These are phyloP conservation scores for Chouioia cunea DNA, from an alignment of 2,888 invertebrate genomes.

Conservation along the genomic window DNA sequence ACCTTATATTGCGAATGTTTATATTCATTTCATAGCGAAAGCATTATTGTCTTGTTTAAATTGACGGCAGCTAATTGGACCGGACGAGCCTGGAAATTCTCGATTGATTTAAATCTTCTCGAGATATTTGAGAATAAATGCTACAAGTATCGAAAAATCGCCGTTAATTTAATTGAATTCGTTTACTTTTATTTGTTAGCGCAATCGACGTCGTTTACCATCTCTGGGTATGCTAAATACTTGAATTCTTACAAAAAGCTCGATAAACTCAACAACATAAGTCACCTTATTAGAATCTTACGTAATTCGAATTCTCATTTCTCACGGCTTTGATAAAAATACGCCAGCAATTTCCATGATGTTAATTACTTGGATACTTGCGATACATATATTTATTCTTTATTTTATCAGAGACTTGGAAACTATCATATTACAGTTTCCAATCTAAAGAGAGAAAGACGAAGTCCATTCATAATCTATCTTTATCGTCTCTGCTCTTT, in stretches of 20 bases:
- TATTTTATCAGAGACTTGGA: too few species aligned
- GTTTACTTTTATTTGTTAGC: not conserved
- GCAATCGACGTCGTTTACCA: slow-evolving; percentile 3
- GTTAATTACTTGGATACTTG: too few species aligned
- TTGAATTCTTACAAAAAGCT: not conserved
- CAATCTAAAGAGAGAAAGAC: slow-evolving; percentile 21
- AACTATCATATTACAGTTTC: not conserved
- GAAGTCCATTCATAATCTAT: slow-evolving; percentile 21
- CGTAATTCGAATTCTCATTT: too few species aligned
- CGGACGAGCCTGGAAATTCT: slow-evolving; percentile 32
- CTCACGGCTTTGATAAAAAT: too few species aligned
- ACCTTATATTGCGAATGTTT: too few species aligned
- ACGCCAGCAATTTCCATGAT: too few species aligned
- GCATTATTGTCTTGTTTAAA: slow-evolving; percentile 14
- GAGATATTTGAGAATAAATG: slow-evolving; percentile 33
- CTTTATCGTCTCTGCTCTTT: not conserved
- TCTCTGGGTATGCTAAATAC: not conserved
- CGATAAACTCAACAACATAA: too few species aligned
- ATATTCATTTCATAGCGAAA: not conserved
- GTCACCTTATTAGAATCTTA: too few species aligned
- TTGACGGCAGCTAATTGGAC: slow-evolving; percentile 20
- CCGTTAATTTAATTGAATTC: slow-evolving; percentile 34
- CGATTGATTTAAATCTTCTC: slow-evolving; percentile 47
- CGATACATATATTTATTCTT: too few species aligned
- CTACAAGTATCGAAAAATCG: slow-evolving; percentile 28